Base-by-base conservation (phyloP, 2,797 vertebrate genomes). In the Danio kyathit region DNA sequence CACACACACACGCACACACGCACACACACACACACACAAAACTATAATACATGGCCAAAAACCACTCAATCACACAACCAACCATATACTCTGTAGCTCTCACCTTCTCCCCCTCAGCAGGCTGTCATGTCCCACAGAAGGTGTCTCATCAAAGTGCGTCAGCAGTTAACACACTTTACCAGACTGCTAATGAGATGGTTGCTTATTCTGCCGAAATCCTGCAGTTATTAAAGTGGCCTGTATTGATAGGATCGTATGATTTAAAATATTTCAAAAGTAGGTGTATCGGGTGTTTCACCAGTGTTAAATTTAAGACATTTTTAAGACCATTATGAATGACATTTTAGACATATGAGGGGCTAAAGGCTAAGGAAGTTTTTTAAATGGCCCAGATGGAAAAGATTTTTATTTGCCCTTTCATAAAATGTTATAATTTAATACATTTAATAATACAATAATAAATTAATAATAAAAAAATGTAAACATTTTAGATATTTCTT, bases 31-130 rank as follows among this genome's bases (percentile, higher is more conserved):
- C 48, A 56, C 49, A 78, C 59, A 51, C 13, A 51, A 13, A 3
- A 5, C 16, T 12, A 17, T 59, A 81, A 17, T 52, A 63, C 46
- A 70, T 40, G 40, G 54, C 43, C 41, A 56, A 80, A 72, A 46
- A 29, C 7, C 79, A 63, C 61, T 59, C 64, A 44, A 61, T 14
- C 78, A 40, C 66, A 81, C 67, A 56, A 46, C 74, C 29, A 21
- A 48, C 21, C 57, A 72, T 54, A 79, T 61, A 69, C 57, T 76
- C 44, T 5, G 29, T 9, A 73, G 56, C 79, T 82, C 48, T 79
- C 79, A 84, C 84, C 67, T 77, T 76, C 72, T 80, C 81, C 82
- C 69, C 79, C 71, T 76, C 79, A 73, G 71, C 59, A 70, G 48
- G 67, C 41, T 74, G 69, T 67, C 69, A 73, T 63, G 49, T 82